These are phyloP conservation scores for Drosophila neonasuta DNA, from an alignment of 2,888 invertebrate genomes.

Conservation along the genomic window DNA sequence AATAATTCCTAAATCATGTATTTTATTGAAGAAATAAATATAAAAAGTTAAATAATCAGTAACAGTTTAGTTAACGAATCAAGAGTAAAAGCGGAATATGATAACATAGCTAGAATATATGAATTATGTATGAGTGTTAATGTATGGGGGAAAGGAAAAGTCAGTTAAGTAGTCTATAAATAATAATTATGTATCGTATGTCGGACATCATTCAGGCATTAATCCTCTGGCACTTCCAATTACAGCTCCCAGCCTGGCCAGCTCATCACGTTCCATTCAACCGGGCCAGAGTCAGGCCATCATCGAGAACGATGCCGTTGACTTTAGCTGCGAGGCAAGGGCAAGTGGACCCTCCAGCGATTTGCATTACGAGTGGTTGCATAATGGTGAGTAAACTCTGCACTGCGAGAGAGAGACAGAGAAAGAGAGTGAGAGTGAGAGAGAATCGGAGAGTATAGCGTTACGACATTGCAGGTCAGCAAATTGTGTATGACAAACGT, in stretches of 20 bases:
- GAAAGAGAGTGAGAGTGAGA: background rate
- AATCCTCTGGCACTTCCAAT: constrained; percentile 22
- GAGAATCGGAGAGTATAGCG: background rate
- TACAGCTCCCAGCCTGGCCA: constrained; percentile 49
- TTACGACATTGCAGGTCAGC: constrained; percentile 75
- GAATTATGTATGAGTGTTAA: background rate
- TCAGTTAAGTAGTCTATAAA: constrained; percentile 13
- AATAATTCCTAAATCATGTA: no score
- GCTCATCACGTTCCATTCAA: constrained; percentile 78
- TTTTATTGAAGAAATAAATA: no score
- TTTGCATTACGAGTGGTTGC: constrained; percentile 80
- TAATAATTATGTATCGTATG: constrained; percentile 22
- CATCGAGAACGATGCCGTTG: constrained; percentile 80
- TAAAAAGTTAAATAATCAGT: no score
- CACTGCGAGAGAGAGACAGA: background rate
- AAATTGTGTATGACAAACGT: constrained; percentile 79
- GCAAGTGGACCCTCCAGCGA: constrained; percentile 70
- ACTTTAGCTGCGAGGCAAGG: constrained; percentile 79
- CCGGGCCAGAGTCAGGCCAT: constrained; percentile 81
- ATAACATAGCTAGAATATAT: background rate
- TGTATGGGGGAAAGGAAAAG: background rate
- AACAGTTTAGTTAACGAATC: background rate
- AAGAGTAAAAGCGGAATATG: background rate
- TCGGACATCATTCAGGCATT: constrained; percentile 19
- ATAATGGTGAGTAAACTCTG: constrained; percentile 78